Conservation (phyloP, 2,888 invertebrate species). For the Tuta absoluta region DNA sequence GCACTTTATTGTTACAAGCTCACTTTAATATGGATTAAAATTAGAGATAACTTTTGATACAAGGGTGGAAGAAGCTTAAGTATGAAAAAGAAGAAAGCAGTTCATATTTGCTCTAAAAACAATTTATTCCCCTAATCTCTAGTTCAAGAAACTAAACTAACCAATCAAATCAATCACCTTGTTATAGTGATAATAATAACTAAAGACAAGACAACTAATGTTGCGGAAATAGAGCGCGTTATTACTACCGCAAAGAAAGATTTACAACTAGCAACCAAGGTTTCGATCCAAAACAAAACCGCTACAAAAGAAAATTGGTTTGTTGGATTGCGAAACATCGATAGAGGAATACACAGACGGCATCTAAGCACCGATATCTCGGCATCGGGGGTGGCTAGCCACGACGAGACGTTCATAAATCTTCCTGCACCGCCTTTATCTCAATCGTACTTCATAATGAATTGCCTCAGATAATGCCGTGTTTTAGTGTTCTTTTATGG, state of each 20-base stretch:
- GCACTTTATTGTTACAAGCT: background rate
- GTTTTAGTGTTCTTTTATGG: constrained; percentile 29
- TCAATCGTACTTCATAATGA: constrained; percentile 38
- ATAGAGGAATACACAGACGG: constrained; percentile 9
- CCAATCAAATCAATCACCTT: too few species aligned
- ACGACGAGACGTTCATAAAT: constrained; percentile 20
- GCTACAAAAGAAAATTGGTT: constrained; percentile 10
- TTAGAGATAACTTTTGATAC: too few species aligned
- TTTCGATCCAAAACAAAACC: background rate
- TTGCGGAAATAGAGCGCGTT: background rate
- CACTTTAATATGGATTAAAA: background rate
- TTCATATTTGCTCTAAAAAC: too few species aligned
- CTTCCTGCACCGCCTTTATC: constrained; percentile 22
- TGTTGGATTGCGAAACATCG: constrained; percentile 17
- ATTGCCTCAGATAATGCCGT: constrained; percentile 38
- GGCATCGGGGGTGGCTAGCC: constrained; percentile 23
- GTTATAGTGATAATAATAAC: background rate
- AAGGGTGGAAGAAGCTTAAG: too few species aligned
- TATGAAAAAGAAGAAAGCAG: too few species aligned
- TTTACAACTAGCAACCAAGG: constrained; percentile 1
- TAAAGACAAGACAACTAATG: background rate
- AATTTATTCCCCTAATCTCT: too few species aligned
- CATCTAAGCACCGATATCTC: constrained; percentile 17
- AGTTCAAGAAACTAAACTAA: too few species aligned
- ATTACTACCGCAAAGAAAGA: background rate